phyloP scores from a whole-genome alignment of 2,113 vertebrate genomes.

The Campylomormyrus tamandua region DNA sequence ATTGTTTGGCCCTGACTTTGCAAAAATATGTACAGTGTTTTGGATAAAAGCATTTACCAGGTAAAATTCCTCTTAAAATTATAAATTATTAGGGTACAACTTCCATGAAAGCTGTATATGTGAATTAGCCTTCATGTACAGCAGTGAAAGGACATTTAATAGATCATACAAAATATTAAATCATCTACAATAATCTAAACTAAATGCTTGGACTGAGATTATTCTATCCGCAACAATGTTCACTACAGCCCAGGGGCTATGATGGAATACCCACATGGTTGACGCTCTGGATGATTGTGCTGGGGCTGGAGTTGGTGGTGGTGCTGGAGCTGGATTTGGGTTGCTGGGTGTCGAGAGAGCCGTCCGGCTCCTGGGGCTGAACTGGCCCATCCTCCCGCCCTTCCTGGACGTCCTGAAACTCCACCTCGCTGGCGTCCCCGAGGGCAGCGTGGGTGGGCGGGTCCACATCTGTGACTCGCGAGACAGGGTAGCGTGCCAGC shows the following conservation, averaged over 20 bases:
- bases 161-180: background rate
- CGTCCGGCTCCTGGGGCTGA: slow-evolving; percentile 60
- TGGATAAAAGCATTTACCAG: background rate
- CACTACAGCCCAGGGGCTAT: background rate
- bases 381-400: slow-evolving; percentile 65
- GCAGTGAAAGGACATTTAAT: background rate
- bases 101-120: background rate
- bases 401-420: slow-evolving; percentile 73
- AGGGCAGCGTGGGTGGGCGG: slow-evolving; percentile 86
- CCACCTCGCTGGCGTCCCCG: slow-evolving; percentile 90
- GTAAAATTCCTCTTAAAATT: background rate
- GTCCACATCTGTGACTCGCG: slow-evolving; percentile 66
- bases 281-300: slow-evolving; percentile 75
- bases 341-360: slow-evolving; percentile 68
- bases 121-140: background rate
- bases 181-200: background rate
- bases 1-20: background rate
- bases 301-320: slow-evolving; percentile 84
- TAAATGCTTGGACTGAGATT: background rate
- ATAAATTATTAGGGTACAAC: background rate
- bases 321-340: slow-evolving; percentile 82
- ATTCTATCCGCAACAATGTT: background rate
- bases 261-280: slow-evolving; percentile 65
- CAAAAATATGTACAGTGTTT: background rate
- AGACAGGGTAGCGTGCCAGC: background rate